phyloP scores from a whole-genome alignment of 2,113 vertebrate species.

The Hyperoodon ampullatus region DNA sequence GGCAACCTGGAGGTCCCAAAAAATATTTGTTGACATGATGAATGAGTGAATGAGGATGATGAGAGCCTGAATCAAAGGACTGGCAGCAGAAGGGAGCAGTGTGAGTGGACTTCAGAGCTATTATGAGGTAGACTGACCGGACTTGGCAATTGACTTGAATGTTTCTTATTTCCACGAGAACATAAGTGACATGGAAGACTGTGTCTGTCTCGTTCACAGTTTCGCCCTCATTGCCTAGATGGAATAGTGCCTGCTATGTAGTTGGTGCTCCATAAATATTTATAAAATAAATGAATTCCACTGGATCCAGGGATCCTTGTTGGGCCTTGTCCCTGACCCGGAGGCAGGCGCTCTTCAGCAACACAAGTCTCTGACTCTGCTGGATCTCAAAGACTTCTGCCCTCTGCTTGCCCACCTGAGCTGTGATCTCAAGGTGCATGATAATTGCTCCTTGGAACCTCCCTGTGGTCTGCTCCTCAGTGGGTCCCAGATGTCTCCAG shows the following conservation, averaged over 20 bases:
- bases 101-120: neutral
- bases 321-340: neutral
- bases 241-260: neutral
- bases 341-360: neutral
- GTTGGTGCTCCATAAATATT: neutral
- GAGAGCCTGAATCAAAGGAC: neutral
- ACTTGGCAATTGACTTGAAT: neutral
- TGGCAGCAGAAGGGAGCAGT: neutral
- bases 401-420: neutral
- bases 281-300: neutral
- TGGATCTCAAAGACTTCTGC: neutral
- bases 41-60: neutral
- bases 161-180: conserved; percentile 27
- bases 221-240: neutral
- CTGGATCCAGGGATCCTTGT: neutral
- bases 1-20: neutral
- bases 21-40: neutral
- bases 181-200: neutral
- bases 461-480: neutral
- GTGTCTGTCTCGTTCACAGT: neutral
- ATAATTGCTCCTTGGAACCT: neutral
- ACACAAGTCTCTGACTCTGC: neutral
- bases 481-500: neutral
- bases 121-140: neutral
- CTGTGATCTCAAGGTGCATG: neutral